Conservation (phyloP, 2,113 vertebrate species). For the Callorhinus ursinus region DNA sequence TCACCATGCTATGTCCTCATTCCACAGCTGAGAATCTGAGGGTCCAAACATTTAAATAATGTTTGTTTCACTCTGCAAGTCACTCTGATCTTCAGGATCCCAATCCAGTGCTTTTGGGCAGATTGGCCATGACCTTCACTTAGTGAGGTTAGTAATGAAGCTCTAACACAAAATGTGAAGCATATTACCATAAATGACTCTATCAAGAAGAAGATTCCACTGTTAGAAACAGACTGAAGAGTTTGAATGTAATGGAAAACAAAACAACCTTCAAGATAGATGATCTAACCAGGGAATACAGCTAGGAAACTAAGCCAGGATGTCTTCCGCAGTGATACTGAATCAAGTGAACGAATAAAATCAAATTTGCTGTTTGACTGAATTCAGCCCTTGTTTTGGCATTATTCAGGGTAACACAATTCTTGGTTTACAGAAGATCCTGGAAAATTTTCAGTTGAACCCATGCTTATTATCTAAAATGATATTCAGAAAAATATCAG, state of each 20-base stretch:
- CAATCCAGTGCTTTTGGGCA: neutral
- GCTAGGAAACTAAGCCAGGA: neutral
- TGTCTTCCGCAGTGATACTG: neutral
- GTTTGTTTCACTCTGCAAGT: neutral
- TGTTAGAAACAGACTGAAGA: neutral
- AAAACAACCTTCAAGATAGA: neutral
- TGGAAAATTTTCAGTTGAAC: constrained; percentile 30
- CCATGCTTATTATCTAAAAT: neutral
- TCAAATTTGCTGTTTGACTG: neutral
- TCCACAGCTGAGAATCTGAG: neutral
- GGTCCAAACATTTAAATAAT: neutral
- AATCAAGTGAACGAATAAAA: constrained; percentile 9
- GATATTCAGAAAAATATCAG: constrained; percentile 56
- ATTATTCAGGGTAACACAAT: neutral
- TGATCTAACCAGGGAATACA: neutral
- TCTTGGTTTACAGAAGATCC: constrained; percentile 9
- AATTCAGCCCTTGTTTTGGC: neutral
- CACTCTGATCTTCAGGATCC: neutral
- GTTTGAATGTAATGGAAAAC: neutral
- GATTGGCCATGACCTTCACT: neutral
- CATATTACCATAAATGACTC: neutral
- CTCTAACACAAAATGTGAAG: neutral
- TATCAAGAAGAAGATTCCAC: neutral
- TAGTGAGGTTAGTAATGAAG: neutral
- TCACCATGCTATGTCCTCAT: neutral